Conservation (phyloP, 2,888 invertebrate species). For the Nymphalis polychloros region DNA sequence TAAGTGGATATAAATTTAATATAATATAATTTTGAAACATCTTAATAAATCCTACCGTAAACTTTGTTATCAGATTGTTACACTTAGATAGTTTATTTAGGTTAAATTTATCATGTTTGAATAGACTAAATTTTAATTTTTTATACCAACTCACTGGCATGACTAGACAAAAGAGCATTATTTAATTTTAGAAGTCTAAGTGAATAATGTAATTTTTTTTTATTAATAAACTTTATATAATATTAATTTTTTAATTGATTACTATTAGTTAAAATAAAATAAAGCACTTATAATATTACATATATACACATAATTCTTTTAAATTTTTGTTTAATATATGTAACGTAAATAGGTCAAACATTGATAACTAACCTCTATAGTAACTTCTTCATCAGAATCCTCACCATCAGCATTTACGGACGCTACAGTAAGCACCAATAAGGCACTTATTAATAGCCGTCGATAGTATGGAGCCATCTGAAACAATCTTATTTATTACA, state of each 20-base stretch:
- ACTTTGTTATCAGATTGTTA: slow-evolving; percentile 40
- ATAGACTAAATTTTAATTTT: too few species aligned
- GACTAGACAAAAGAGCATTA: too few species aligned
- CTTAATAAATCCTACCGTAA: slow-evolving; percentile 9
- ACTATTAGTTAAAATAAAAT: too few species aligned
- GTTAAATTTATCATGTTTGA: slow-evolving; percentile 2
- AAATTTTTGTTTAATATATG: background rate
- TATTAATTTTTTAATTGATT: too few species aligned
- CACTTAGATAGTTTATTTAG: slow-evolving; percentile 36
- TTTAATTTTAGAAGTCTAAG: too few species aligned
- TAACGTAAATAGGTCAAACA: slow-evolving; percentile 42
- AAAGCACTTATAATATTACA: too few species aligned
- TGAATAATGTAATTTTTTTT: too few species aligned
- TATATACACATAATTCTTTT: too few species aligned
- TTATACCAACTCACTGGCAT: too few species aligned
- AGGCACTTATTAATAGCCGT: slow-evolving; percentile 56
- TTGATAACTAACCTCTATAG: slow-evolving; percentile 68
- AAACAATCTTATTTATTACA: slow-evolving; percentile 44
- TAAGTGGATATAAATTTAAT: background rate
- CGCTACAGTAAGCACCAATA: slow-evolving; percentile 56
- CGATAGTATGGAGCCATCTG: slow-evolving; percentile 70
- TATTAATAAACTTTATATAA: too few species aligned
- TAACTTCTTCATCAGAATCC: slow-evolving; percentile 61
- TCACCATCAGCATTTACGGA: slow-evolving; percentile 51
- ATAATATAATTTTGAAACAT: background rate